A percentile compares a stretch with the other conserved stretches of the same genome.
Conservation (phyloP, 1,140 invertebrate species). For the Belonocnema kinseyi region DNA sequence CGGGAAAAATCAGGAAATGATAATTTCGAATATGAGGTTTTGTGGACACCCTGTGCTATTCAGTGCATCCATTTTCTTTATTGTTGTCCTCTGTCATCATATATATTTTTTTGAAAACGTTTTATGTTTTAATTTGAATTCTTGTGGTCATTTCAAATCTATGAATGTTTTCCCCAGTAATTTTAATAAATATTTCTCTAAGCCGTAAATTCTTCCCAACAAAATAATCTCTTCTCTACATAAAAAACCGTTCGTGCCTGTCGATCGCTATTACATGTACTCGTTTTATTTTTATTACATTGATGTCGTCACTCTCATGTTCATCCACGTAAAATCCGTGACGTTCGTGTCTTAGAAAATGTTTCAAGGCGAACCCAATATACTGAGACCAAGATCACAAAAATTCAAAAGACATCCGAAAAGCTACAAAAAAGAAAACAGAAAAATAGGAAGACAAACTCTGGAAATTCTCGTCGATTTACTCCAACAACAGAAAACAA, state of each 20-base stretch:
- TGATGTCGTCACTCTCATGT: constrained; percentile 5
- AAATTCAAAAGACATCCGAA: neutral
- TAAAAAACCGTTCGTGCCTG: constrained; percentile 10
- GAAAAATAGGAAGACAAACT: neutral
- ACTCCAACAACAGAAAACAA: neutral
- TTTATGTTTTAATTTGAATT: too few species aligned
- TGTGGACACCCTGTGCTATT: too few species aligned
- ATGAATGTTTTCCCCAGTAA: neutral
- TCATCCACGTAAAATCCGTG: constrained; percentile 9
- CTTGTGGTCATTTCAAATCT: too few species aligned
- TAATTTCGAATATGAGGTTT: too few species aligned
- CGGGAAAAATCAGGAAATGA: too few species aligned
- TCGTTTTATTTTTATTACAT: constrained; percentile 19
- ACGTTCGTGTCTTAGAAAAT: constrained; percentile 7
- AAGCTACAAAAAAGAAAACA: too few species aligned
- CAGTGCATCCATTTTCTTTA: too few species aligned
- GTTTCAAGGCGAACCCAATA: constrained; percentile 3
- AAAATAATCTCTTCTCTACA: neutral
- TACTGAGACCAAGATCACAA: neutral
- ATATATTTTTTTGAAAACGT: too few species aligned
- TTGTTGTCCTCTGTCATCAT: too few species aligned
- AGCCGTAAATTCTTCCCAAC: neutral
- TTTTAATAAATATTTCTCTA: neutral
- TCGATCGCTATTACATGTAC: constrained; percentile 13
- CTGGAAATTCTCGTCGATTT: neutral